A percentile compares a stretch with the other conserved stretches of the same genome.
These are phyloP conservation scores for Cichladusa arquata DNA, from an alignment of 2,113 vertebrate genomes.

Conservation along the genomic window DNA sequence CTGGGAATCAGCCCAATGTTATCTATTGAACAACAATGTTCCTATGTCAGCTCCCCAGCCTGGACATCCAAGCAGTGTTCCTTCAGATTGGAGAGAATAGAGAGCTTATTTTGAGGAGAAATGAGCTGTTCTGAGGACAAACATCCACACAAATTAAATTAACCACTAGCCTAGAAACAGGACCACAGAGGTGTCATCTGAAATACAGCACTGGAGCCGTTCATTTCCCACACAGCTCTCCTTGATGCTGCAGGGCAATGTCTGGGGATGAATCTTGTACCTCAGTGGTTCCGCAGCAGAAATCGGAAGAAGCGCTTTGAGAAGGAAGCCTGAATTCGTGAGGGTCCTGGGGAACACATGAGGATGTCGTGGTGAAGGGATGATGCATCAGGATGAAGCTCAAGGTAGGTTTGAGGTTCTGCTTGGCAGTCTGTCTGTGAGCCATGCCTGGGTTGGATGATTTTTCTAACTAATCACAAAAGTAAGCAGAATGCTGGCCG, in stretches of 20 bases:
- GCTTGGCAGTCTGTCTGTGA: neutral
- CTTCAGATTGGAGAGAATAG: neutral
- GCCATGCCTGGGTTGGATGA: neutral
- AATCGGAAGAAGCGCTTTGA: neutral
- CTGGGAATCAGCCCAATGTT: neutral
- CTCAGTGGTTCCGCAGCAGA: neutral
- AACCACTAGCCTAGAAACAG: neutral
- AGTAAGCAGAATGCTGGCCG: neutral
- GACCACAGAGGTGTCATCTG: accelerated
- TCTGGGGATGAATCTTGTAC: neutral
- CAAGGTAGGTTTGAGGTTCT: neutral
- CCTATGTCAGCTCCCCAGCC: neutral
- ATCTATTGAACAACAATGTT: neutral
- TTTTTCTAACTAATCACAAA: neutral
- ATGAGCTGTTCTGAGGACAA: neutral
- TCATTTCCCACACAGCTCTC: neutral
- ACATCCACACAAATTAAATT: slow-evolving; percentile 8
- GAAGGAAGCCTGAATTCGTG: neutral
- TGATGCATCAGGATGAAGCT: neutral
- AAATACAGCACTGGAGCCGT: neutral
- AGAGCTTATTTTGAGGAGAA: neutral
- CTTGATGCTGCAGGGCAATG: neutral
- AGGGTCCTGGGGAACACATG: neutral
- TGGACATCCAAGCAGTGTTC: neutral
- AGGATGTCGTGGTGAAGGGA: neutral